A percentile compares a stretch with the other conserved stretches of the same genome.
phyloP scores from a whole-genome alignment of 2,888 invertebrate species.

The Julus scandinavius region DNA sequence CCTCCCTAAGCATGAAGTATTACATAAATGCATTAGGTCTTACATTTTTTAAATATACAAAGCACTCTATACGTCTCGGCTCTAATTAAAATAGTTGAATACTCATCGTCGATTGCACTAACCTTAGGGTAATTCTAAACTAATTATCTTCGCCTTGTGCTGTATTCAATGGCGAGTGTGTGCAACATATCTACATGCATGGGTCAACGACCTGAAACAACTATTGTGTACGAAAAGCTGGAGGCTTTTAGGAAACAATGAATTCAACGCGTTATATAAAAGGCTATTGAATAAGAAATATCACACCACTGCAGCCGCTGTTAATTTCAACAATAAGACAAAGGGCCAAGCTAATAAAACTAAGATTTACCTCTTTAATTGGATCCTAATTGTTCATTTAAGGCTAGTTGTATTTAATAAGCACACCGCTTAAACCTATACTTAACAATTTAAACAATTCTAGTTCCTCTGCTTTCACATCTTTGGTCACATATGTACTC shows the following conservation, averaged over 20 bases:
- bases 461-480: too few relatives aligned
- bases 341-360: not conserved
- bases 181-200: not conserved
- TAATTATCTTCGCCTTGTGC: constrained; percentile 39
- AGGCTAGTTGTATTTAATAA: constrained; percentile 29
- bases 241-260: constrained; percentile 12
- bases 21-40: not conserved
- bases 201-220: constrained; percentile 30
- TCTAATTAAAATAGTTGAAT: constrained; percentile 37
- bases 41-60: not conserved
- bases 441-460: not conserved
- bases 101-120: not conserved
- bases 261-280: constrained; percentile 15
- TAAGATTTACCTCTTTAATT: constrained; percentile 29
- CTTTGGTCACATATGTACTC: not conserved
- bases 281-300: constrained; percentile 14
- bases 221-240: not conserved
- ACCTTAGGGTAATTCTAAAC: not conserved
- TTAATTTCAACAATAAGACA: constrained; percentile 28
- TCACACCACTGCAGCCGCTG: constrained; percentile 40
- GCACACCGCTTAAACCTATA: not conserved
- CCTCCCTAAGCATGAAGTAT: not conserved
- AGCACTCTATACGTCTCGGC: not conserved
- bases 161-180: constrained; percentile 21
- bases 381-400: constrained; percentile 29